A percentile compares a stretch with the other conserved stretches of the same genome.
phyloP scores from a whole-genome alignment of 2,888 invertebrate species.

The Pandemis cinnamomeana region DNA sequence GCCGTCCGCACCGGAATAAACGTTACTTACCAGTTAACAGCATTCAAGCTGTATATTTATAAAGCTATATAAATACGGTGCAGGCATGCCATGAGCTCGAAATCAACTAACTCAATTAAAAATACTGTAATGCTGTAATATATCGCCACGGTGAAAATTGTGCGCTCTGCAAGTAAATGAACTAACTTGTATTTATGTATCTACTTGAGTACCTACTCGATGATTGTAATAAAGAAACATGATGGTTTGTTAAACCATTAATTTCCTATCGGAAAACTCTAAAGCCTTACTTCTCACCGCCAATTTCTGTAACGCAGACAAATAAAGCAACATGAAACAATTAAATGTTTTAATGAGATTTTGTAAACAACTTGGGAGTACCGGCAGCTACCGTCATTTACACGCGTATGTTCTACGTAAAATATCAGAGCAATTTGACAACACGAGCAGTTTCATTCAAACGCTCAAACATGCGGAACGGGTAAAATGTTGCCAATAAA shows the following conservation, averaged over 20 bases:
- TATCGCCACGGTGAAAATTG: not conserved
- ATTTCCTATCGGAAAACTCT: not conserved
- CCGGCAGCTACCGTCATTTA: constrained; percentile 24
- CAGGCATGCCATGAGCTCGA: not conserved
- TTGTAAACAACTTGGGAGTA: constrained; percentile 27
- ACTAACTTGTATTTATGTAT: no score
- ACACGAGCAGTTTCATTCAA: constrained; percentile 52
- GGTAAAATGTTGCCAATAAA: constrained; percentile 81
- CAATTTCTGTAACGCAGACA: constrained; percentile 20
- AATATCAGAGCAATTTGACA: constrained; percentile 67
- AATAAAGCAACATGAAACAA: constrained; percentile 29
- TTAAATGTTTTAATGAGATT: constrained; percentile 36
- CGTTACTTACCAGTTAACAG: constrained; percentile 20
- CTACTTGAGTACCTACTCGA: no score
- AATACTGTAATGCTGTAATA: not conserved
- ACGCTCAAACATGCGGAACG: constrained; percentile 72
- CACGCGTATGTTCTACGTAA: constrained; percentile 29
- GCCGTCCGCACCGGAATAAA: constrained; percentile 15
- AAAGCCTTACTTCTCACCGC: not conserved
- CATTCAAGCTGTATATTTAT: not conserved
- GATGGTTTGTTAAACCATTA: not conserved
- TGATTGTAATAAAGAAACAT: not conserved
- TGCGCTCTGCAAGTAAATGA: no score
- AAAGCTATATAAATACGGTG: no score
- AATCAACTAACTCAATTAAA: not conserved